Conservation (phyloP, 2,888 invertebrate genomes). For the Pantelozetes paolii region DNA sequence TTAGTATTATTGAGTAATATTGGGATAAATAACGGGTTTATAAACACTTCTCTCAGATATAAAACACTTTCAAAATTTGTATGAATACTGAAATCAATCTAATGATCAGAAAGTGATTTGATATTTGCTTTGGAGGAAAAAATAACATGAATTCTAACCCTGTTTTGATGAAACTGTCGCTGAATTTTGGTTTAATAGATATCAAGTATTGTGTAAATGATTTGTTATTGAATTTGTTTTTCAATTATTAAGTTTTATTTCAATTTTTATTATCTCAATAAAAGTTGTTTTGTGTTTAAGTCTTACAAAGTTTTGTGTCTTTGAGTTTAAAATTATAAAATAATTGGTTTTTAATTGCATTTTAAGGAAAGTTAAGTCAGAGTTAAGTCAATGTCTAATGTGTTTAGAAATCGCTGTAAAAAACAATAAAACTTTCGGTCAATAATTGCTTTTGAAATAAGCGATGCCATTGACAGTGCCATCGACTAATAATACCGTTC, state of each 20-base stretch:
- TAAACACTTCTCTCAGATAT: background rate
- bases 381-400: background rate
- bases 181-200: too few relatives aligned
- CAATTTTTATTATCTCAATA: too few relatives aligned
- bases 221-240: too few relatives aligned
- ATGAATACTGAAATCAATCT: background rate
- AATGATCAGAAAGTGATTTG: background rate
- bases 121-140: background rate
- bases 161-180: too few relatives aligned
- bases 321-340: background rate
- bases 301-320: background rate
- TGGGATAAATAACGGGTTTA: conserved; percentile 32
- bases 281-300: too few relatives aligned
- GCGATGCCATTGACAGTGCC: conserved; percentile 25
- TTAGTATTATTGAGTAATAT: background rate
- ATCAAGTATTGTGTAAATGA: too few relatives aligned
- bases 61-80: conserved; percentile 3
- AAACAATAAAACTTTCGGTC: background rate
- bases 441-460: background rate
- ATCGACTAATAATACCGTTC: background rate
- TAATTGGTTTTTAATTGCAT: background rate
- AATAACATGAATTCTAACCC: too few relatives aligned
- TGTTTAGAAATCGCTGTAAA: background rate
- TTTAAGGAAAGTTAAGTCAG: background rate
- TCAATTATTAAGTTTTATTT: too few relatives aligned